phyloP scores from a whole-genome alignment of 2,888 invertebrate species.

The Leptura quadrifasciata region DNA sequence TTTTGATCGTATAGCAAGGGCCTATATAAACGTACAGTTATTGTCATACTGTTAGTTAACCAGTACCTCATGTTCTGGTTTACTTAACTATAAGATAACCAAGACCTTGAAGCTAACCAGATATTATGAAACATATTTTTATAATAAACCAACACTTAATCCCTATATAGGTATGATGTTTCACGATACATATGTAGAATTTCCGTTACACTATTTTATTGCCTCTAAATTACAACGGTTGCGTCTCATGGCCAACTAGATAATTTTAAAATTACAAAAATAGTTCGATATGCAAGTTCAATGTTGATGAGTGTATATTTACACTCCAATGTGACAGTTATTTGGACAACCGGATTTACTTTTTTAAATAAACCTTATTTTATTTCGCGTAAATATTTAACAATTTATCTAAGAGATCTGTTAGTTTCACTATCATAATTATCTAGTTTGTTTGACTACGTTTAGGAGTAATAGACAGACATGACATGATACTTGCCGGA shows the following conservation, averaged over 20 bases:
- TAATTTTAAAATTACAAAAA: conserved; percentile 27
- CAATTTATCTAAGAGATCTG: conserved; percentile 11
- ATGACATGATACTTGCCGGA: neutral
- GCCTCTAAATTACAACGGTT: neutral
- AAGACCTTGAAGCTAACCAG: too few species aligned
- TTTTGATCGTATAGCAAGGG: too few species aligned
- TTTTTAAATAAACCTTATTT: conserved; percentile 18
- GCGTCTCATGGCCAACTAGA: neutral
- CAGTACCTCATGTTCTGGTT: too few species aligned
- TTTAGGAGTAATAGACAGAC: conserved; percentile 9
- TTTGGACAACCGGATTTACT: conserved; percentile 26
- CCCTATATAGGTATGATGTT: too few species aligned
- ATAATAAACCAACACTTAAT: too few species aligned
- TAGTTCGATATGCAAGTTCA: conserved; percentile 23
- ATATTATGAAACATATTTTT: too few species aligned
- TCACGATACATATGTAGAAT: too few species aligned
- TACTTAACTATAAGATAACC: too few species aligned
- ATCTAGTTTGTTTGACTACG: conserved; percentile 32
- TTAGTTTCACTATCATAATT: conserved; percentile 35
- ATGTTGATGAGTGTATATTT: conserved; percentile 19
- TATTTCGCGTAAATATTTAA: conserved; percentile 30
- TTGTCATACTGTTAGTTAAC: too few species aligned
- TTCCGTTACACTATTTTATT: too few species aligned
- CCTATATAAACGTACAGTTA: too few species aligned
- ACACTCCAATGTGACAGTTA: conserved; percentile 30